Evolutionary conservation across 2,113 vertebrate genomes (phyloP), one percentile per base, ranked within the genome.

Genomic region (Rhabdornis inornatus): DNA sequence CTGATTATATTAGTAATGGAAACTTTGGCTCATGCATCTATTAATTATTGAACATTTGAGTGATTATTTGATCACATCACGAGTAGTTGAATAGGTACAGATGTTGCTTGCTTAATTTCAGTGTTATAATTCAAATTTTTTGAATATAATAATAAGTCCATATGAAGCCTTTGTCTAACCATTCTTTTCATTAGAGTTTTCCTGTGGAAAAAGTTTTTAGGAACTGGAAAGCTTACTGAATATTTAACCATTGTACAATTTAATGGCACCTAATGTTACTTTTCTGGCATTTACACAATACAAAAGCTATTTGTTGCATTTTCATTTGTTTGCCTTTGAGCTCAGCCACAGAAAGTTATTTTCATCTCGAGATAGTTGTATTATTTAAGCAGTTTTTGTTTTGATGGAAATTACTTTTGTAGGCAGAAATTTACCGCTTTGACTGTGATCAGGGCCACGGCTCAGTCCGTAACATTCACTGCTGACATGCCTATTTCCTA

Each of bases 401-500:
- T 97, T 95, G 86, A 95, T 97, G 92, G 85, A 97, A 98, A 97
- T 97, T 96, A 96, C 81, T 97, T 95, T 96, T 92, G 85, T 92
- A 92, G 92, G 80, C 94, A 97, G 76, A 88, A 97, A 97, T 97
- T 97, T 97, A 92, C 92, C 56, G 50, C 77, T 96, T 97, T 96
- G 92, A 91, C 88, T 96, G 76, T 3, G 96, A 97, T 97, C 94
- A 95, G 96, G 91, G 95, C 90, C 88, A 96, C 59, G 92, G 96
- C 94, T 98, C 96, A 97, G 95, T 81, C 97, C 10, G 80, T 97
- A 97, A 91, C 83, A 78, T 91, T 96, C 81, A 94, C 90, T 94
- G 94, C 96, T 96, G 97, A 97, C 94, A 98, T 96, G 92, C 96
- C 97, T 98, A 96, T 97, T 98, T 97, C 96, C 92, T 96, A 89